These are phyloP conservation scores for Platypus cylindrus DNA, from an alignment of 2,888 invertebrate species.

Conservation along the genomic window DNA sequence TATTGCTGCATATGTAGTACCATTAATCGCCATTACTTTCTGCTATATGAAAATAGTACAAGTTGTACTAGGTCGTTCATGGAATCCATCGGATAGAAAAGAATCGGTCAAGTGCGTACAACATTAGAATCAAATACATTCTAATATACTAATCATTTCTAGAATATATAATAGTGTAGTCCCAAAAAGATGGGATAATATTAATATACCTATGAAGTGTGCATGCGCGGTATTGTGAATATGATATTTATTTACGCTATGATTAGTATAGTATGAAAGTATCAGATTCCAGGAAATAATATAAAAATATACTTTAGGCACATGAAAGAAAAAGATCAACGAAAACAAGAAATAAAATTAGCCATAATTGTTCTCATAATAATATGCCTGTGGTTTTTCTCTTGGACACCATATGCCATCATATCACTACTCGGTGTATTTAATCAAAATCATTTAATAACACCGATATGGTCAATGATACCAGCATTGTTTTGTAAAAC, in stretches of 20 bases:
- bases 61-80: conserved; percentile 38
- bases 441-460: conserved; percentile 48
- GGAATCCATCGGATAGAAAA: conserved; percentile 1
- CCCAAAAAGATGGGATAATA: too few species aligned
- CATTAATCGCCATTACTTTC: conserved; percentile 55
- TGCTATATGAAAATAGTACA: conserved; percentile 61
- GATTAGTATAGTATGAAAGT: too few species aligned
- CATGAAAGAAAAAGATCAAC: conserved; percentile 48
- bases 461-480: conserved; percentile 59
- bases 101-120: conserved; percentile 1
- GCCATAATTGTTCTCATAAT: conserved; percentile 56
- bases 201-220: too few species aligned
- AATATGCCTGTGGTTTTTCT: conserved; percentile 60
- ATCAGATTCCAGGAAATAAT: too few species aligned
- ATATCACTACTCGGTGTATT: conserved; percentile 63
- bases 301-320: too few species aligned
- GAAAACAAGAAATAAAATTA: conserved; percentile 58
- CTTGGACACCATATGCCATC: conserved; percentile 74
- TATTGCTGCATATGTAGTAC: conserved; percentile 62
- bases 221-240: too few species aligned
- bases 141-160: too few species aligned
- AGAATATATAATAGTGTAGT: too few species aligned
- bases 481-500: conserved; percentile 72
- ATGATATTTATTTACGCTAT: too few species aligned
- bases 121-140: not conserved